Evolutionary conservation across 1,140 invertebrate genomes (phyloP).

Genomic region (Drosophila varians): DNA sequence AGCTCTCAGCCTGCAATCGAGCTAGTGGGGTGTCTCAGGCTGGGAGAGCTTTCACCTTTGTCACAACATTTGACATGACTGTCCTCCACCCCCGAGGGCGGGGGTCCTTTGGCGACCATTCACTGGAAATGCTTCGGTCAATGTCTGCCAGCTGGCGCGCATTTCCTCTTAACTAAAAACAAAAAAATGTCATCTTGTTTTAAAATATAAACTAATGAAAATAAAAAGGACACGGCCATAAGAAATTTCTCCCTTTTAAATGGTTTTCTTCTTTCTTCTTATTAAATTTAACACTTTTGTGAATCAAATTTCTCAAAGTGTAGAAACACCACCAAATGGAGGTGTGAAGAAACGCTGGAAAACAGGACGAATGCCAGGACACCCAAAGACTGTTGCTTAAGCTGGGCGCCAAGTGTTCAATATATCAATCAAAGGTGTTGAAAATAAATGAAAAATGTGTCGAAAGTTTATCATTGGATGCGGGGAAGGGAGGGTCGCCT

Average conservation of each 20-base stretch:
- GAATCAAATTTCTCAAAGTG: neutral
- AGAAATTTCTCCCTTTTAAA: too few relatives aligned
- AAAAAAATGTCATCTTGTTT: slow-evolving; percentile 1
- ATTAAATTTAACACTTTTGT: too few relatives aligned
- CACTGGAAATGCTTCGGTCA: slow-evolving; percentile 53
- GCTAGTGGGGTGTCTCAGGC: neutral
- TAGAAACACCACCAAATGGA: neutral
- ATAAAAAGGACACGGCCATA: too few relatives aligned
- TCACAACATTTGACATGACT: slow-evolving; percentile 68
- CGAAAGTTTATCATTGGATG: slow-evolving; percentile 76
- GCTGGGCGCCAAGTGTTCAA: slow-evolving; percentile 77
- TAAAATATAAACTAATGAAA: neutral
- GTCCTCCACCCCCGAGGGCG: slow-evolving; percentile 1
- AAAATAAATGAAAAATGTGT: slow-evolving; percentile 82
- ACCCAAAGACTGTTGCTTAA: slow-evolving; percentile 71
- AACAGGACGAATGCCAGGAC: slow-evolving; percentile 18
- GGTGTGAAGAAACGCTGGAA: slow-evolving; percentile 21
- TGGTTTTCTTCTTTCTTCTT: too few relatives aligned
- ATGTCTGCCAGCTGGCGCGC: slow-evolving; percentile 65
- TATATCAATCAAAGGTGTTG: slow-evolving; percentile 81
- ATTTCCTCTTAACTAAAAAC: slow-evolving; percentile 32
- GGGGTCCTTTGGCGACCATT: slow-evolving; percentile 26
- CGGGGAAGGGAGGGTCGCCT: slow-evolving; percentile 18
- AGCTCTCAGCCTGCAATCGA: slow-evolving; percentile 36
- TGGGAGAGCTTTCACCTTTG: slow-evolving; percentile 63